Evolutionary conservation across 2,888 invertebrate species (phyloP).

Genomic region (Zaprionus lineosus): DNA sequence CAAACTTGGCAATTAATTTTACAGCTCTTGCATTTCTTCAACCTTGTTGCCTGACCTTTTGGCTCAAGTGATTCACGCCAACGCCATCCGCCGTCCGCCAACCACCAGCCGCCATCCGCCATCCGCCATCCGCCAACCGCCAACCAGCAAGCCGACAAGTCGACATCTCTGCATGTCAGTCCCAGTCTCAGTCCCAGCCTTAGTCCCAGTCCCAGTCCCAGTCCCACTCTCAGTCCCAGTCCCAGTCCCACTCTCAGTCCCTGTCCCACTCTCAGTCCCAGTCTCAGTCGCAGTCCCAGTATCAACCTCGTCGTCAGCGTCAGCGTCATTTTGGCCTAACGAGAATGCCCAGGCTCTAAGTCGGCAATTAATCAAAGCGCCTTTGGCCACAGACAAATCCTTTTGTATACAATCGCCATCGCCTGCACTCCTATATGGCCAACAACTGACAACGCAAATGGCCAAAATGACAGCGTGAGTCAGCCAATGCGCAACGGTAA

Average conservation of each 20-base stretch:
- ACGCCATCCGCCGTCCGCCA: slow-evolving; percentile 53
- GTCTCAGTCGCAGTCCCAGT: background rate
- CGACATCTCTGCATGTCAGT: slow-evolving; percentile 33
- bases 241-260: background rate
- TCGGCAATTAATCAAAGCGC: slow-evolving; percentile 78
- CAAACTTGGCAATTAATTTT: slow-evolving; percentile 75
- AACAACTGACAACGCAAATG: slow-evolving; percentile 77
- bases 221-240: slow-evolving; percentile 16
- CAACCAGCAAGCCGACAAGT: slow-evolving; percentile 6
- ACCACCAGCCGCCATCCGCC: background rate
- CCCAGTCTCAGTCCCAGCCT: background rate
- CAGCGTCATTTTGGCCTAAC: slow-evolving; percentile 52
- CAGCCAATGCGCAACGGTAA: slow-evolving; percentile 76
- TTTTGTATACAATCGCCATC: slow-evolving; percentile 49
- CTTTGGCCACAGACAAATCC: slow-evolving; percentile 74
- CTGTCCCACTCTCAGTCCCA: too few species aligned
- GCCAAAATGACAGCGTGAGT: slow-evolving; percentile 78
- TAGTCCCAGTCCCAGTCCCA: slow-evolving; percentile 8
- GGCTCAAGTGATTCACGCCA: slow-evolving; percentile 78
- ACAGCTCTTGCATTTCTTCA: slow-evolving; percentile 75
- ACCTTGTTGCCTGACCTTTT: slow-evolving; percentile 77
- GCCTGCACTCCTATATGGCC: slow-evolving; percentile 61
- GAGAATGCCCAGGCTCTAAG: slow-evolving; percentile 65
- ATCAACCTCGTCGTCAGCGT: slow-evolving; percentile 32
- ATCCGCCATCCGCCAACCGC: slow-evolving; percentile 11